phyloP scores from a whole-genome alignment of 2,797 vertebrate genomes.

The Hephaestus fuliginosus region DNA sequence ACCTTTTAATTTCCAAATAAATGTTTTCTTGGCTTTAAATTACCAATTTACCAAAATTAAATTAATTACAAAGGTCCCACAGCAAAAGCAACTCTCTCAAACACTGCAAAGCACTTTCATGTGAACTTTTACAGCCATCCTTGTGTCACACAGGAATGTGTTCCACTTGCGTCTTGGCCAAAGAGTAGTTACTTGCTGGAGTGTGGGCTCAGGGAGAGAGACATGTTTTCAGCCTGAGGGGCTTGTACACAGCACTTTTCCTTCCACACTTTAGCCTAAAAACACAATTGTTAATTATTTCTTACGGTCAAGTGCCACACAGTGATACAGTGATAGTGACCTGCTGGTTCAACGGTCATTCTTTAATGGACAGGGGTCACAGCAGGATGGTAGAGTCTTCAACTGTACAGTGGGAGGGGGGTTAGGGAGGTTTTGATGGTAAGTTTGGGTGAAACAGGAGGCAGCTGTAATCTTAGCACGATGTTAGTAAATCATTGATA shows the following conservation, averaged over 20 bases:
- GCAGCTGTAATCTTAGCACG: slow-evolving; percentile 74
- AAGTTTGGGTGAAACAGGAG: slow-evolving; percentile 45
- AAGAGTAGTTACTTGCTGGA: slow-evolving; percentile 5
- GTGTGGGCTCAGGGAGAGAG: slow-evolving; percentile 23
- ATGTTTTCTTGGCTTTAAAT: background rate
- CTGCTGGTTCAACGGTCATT: slow-evolving; percentile 22
- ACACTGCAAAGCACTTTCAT: slow-evolving; percentile 34
- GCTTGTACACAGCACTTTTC: slow-evolving; percentile 34
- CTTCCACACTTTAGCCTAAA: slow-evolving; percentile 31
- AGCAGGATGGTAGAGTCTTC: background rate
- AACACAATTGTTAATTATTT: slow-evolving; percentile 12
- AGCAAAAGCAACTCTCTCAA: slow-evolving; percentile 4
- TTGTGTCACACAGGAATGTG: slow-evolving; percentile 57
- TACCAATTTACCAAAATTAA: too few species aligned
- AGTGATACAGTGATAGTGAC: background rate
- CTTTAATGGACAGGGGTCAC: slow-evolving; percentile 14
- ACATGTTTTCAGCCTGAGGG: slow-evolving; percentile 2
- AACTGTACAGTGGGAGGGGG: background rate
- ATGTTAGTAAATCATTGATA: slow-evolving; percentile 83
- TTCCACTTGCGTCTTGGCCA: slow-evolving; percentile 47
- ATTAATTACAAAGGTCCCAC: slow-evolving; percentile 19
- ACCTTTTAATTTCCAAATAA: background rate
- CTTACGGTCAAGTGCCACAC: slow-evolving; percentile 23
- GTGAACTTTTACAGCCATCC: slow-evolving; percentile 45
- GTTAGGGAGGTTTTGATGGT: background rate